Evolutionary conservation across 2,888 invertebrate genomes (phyloP).

Genomic region (Ectemnius cavifrons): DNA sequence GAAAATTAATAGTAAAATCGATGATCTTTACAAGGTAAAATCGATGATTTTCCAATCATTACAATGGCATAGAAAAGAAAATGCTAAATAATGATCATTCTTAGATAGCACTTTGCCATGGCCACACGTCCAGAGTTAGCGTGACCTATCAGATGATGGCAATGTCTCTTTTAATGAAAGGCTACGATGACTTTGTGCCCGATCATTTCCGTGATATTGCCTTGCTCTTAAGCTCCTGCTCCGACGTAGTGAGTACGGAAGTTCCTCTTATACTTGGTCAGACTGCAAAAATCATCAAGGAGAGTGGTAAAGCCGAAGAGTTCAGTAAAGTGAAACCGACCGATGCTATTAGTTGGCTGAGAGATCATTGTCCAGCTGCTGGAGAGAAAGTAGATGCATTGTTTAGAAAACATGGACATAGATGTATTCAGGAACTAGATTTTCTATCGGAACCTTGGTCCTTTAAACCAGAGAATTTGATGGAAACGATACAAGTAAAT

Average conservation of each 20-base stretch:
- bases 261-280: conserved; percentile 81
- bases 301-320: conserved; percentile 78
- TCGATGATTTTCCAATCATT: not conserved
- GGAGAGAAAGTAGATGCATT: conserved; percentile 81
- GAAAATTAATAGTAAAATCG: conserved; percentile 24
- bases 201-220: conserved; percentile 86
- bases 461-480: conserved; percentile 81
- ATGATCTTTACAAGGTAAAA: not conserved
- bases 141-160: conserved; percentile 80
- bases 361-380: conserved; percentile 78
- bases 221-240: conserved; percentile 83
- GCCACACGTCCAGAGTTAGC: conserved; percentile 78
- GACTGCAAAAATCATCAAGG: conserved; percentile 78
- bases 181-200: conserved; percentile 80
- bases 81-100: conserved; percentile 5
- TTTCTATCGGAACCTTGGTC: conserved; percentile 84
- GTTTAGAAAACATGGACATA: conserved; percentile 85
- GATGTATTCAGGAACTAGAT: conserved; percentile 86
- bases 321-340: conserved; percentile 79
- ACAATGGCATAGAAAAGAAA: not conserved
- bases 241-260: conserved; percentile 86
- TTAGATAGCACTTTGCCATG: conserved; percentile 72
- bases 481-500: conserved; percentile 81
- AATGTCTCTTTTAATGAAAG: conserved; percentile 80
- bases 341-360: conserved; percentile 82